Base-by-base conservation (phyloP, 1,140 invertebrate genomes). In the Lordiphosa mommai region DNA sequence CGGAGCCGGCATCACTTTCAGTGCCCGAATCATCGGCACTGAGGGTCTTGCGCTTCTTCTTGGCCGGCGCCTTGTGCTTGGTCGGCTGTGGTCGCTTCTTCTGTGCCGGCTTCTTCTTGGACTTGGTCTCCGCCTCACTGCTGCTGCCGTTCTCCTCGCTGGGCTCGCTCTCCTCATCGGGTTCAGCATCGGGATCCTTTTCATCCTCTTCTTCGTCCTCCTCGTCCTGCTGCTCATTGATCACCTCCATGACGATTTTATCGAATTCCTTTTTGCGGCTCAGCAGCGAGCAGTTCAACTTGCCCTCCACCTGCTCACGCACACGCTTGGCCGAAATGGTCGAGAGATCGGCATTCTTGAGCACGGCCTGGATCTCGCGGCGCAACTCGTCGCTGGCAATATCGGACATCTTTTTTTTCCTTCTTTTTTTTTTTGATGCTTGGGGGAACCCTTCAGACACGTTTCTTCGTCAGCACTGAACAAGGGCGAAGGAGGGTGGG, bases 281-380 rank as follows among this genome's bases (percentile, higher is more conserved):
- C 16, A 92, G 90, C 8, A 98, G 90, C 71, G 97, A 95, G 52
- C 93, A 91, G 33, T 93, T 93, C 7, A 97, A 90, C 84, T 95
- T 94, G 58, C 94, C 92, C 89, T 98, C 96, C 52, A 98, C 90
- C 82, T 95, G 93, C 89, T 95, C 93, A 20, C 96, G 93, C n/a
- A 98, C 95, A 89, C 96, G 96, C 79, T 97, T 98, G 1, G 95
- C 94, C 7, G 96, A 96, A 70, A 95, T 94, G 29, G 93, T 93
- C 4, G 93, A 92, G 6, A 97, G 90, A 87, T 97, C 95, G 3
- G 96, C 96, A 90, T 94, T 93, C 90, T 97, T 96, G 2, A 98
- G 91, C 71, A 97, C 96, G 7, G 66, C 64, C 55, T 86, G 70
- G 1, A 88, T 86, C 40, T 88, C 86, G 32, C 50, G 61, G 10